Percentiles rank a stretch among this genome's conserved stretches.
Evolutionary conservation across 2,888 invertebrate genomes (phyloP).

Genomic region (Pristionchus entomophagus): DNA sequence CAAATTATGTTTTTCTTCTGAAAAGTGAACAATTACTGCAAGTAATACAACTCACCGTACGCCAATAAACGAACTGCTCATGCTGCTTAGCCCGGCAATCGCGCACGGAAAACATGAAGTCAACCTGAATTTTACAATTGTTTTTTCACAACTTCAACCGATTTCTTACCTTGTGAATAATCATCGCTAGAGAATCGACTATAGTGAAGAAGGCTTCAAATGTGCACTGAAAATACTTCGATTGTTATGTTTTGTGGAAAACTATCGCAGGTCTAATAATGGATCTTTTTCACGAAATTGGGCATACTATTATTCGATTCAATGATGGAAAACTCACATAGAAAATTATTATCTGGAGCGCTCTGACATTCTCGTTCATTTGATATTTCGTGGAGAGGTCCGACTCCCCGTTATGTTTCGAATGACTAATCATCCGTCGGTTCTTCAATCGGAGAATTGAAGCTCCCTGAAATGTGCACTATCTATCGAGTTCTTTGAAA

Average conservation of each 20-base stretch:
- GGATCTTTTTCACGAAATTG: too few relatives aligned
- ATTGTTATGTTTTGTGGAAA: neutral
- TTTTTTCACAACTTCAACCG: neutral
- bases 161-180: constrained; percentile 17
- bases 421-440: neutral
- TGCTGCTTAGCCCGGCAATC: constrained; percentile 4
- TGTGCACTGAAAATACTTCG: neutral
- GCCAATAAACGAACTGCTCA: neutral
- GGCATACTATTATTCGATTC: neutral
- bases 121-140: neutral
- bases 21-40: neutral
- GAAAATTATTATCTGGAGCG: constrained; percentile 10
- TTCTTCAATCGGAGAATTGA: neutral
- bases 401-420: neutral
- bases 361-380: constrained; percentile 41
- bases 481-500: too few relatives aligned
- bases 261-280: too few relatives aligned
- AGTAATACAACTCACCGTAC: neutral
- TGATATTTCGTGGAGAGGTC: constrained; percentile 41
- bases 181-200: constrained; percentile 25
- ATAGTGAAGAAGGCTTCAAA: constrained; percentile 27
- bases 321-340: constrained; percentile 3
- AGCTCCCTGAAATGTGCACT: neutral
- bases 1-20: too few relatives aligned
- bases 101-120: constrained; percentile 13